A percentile compares a stretch with the other conserved stretches of the same genome.
These are phyloP conservation scores for Papilio demoleus DNA, from an alignment of 2,888 invertebrate species.

Conservation along the genomic window DNA sequence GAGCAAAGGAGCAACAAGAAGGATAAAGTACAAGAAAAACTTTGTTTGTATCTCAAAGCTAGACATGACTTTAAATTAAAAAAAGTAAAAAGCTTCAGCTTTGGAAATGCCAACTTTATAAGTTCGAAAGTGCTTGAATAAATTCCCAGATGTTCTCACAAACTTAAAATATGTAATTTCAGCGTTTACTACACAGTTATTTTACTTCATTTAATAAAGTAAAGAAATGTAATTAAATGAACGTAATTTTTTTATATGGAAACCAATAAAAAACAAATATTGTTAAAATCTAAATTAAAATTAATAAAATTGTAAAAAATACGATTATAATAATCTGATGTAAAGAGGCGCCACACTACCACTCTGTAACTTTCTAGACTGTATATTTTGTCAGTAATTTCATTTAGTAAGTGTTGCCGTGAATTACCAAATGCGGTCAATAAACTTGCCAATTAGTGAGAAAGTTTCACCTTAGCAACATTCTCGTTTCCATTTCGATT, in stretches of 20 bases:
- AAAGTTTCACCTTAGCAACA: constrained; percentile 62
- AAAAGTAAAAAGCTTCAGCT: neutral
- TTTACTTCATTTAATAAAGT: neutral
- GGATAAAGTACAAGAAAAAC: constrained; percentile 33
- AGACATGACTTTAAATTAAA: constrained; percentile 33
- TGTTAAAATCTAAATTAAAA: too few species aligned
- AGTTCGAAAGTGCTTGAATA: constrained; percentile 28
- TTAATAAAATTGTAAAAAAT: too few species aligned
- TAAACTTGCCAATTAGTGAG: constrained; percentile 66
- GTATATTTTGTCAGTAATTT: neutral
- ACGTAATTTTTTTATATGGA: too few species aligned
- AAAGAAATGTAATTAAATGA: neutral
- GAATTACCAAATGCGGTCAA: constrained; percentile 49
- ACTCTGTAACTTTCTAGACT: too few species aligned
- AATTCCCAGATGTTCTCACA: constrained; percentile 23
- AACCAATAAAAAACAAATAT: too few species aligned
- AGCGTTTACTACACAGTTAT: neutral
- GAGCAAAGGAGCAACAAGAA: constrained; percentile 24
- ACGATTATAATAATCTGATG: too few species aligned
- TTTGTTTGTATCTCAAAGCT: constrained; percentile 32
- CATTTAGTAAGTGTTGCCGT: neutral
- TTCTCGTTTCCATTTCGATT: constrained; percentile 75
- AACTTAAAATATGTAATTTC: constrained; percentile 29
- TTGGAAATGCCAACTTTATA: constrained; percentile 13
- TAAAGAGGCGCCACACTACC: too few species aligned